A percentile compares a stretch with the other conserved stretches of the same genome.
Evolutionary conservation across 2,113 vertebrate genomes (phyloP).

Genomic region (Aphelocoma coerulescens): DNA sequence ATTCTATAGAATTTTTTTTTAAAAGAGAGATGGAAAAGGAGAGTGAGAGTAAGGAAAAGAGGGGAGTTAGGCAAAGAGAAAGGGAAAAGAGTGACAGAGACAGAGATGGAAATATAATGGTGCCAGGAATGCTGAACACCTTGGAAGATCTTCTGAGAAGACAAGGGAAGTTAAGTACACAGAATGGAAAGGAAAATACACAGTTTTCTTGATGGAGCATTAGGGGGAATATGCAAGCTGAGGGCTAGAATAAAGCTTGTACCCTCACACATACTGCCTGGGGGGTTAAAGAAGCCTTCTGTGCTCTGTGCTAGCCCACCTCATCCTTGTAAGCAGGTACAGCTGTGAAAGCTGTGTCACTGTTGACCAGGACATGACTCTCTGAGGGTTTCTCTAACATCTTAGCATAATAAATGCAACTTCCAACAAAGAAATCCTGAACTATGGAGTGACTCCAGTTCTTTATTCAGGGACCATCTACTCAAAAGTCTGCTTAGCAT

Average conservation of each 20-base stretch:
- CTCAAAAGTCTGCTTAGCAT: background rate
- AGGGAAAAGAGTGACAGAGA: background rate
- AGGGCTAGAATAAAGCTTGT: background rate
- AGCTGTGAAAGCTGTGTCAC: background rate
- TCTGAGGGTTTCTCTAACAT: background rate
- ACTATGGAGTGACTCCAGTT: background rate
- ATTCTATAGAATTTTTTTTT: background rate
- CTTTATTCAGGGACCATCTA: background rate
- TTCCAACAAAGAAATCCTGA: background rate
- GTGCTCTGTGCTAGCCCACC: background rate
- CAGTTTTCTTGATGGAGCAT: background rate
- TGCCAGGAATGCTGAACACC: background rate
- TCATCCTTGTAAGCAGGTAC: background rate
- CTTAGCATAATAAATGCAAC: background rate
- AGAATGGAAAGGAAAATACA: background rate
- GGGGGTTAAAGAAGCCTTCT: background rate
- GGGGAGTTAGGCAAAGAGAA: background rate
- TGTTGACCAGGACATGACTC: rapidly evolving
- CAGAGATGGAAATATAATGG: background rate
- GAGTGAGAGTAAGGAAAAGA: background rate
- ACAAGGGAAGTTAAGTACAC: background rate
- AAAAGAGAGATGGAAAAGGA: background rate
- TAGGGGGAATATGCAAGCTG: background rate
- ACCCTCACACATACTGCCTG: background rate
- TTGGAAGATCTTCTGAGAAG: background rate